Percentiles rank a stretch among this genome's conserved stretches.
These are phyloP conservation scores for Philonicus albiceps DNA, from an alignment of 2,888 invertebrate genomes.

Conservation along the genomic window DNA sequence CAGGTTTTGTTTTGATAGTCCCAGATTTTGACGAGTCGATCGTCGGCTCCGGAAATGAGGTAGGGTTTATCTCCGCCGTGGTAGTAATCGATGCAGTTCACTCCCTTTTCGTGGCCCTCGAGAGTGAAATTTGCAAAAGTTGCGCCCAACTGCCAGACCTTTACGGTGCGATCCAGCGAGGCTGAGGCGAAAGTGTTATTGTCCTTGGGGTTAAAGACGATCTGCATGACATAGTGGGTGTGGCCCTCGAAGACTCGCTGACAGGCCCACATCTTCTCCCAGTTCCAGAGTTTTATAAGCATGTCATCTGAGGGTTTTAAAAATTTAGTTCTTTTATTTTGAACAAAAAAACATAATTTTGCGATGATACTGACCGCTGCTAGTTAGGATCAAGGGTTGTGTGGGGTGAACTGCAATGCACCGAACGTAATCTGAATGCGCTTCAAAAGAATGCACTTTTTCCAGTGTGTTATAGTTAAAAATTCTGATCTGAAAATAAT, in stretches of 20 bases:
- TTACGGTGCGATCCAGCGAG: slow-evolving; percentile 96
- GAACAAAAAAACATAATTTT: neutral
- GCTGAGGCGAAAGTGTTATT: slow-evolving; percentile 99
- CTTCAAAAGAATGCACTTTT: slow-evolving; percentile 94
- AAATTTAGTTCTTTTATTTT: neutral
- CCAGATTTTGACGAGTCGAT: slow-evolving; percentile 98
- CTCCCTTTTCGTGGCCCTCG: slow-evolving; percentile 98
- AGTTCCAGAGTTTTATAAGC: slow-evolving; percentile 99
- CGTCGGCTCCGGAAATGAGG: slow-evolving; percentile 98
- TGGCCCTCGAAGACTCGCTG: slow-evolving; percentile 99
- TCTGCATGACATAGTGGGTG: slow-evolving; percentile 99
- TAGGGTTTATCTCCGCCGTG: slow-evolving; percentile 99
- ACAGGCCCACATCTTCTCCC: slow-evolving; percentile 98
- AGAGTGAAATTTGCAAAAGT: slow-evolving; percentile 97
- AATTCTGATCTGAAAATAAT: slow-evolving; percentile 72
- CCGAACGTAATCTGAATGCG: slow-evolving; percentile 97
- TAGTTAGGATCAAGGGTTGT: slow-evolving; percentile 94
- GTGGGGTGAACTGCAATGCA: slow-evolving; percentile 97
- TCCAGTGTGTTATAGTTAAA: slow-evolving; percentile 99
- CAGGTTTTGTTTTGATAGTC: slow-evolving; percentile 99
- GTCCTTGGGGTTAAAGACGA: slow-evolving; percentile 99
- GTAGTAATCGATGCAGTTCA: slow-evolving; percentile 99
- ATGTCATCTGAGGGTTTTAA: slow-evolving; percentile 82
- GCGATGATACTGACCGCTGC: slow-evolving; percentile 77
- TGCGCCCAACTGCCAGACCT: slow-evolving; percentile 99